A percentile compares a stretch with the other conserved stretches of the same genome.
phyloP scores from a whole-genome alignment of 2,113 vertebrate genomes.

The Colossoma macropomum region DNA sequence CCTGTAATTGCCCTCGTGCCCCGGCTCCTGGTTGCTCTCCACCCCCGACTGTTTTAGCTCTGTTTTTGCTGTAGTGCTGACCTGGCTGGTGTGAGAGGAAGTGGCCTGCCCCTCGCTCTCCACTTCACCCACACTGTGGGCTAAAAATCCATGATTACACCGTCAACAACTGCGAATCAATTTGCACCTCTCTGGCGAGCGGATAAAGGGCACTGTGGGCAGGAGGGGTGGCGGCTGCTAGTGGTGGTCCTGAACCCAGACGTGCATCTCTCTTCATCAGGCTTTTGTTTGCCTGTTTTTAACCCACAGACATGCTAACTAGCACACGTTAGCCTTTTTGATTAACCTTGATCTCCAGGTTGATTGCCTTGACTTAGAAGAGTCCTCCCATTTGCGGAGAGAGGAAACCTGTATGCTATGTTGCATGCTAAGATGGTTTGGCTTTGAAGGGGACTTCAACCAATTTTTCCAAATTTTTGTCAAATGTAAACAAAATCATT shows the following conservation, averaged over 20 bases:
- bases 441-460: no score
- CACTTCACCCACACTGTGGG: conserved; percentile 28
- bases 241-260: conserved; percentile 1
- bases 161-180: conserved; percentile 38
- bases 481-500: no score
- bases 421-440: no score
- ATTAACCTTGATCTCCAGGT: neutral
- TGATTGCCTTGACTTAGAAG: neutral
- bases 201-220: conserved; percentile 9
- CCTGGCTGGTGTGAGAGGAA: conserved; percentile 25
- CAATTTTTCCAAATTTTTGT: no score
- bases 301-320: neutral
- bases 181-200: conserved; percentile 24
- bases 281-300: neutral
- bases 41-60: neutral
- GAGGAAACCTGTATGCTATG: neutral
- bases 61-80: conserved; percentile 16
- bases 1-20: conserved; percentile 5
- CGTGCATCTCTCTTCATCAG: neutral
- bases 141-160: conserved; percentile 36
- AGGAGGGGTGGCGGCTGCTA: neutral
- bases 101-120: conserved; percentile 7
- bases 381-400: neutral
- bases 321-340: neutral
- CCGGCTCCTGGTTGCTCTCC: neutral